Evolutionary conservation across 2,888 invertebrate species (phyloP).

Genomic region (Melinaea menophilus): DNA sequence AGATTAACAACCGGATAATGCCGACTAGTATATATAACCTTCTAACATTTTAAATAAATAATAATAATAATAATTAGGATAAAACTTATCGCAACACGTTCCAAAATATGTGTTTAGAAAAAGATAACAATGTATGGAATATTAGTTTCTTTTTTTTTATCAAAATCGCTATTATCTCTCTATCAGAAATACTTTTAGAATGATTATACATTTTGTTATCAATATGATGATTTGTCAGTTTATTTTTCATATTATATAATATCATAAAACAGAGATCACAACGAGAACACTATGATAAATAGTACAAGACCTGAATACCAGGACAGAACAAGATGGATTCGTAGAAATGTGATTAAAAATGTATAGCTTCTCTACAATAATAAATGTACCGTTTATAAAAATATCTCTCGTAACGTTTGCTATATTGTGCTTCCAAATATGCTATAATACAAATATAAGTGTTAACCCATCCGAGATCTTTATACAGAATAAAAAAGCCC

Average conservation of each 20-base stretch:
- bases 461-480: constrained; percentile 11
- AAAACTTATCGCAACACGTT: background rate
- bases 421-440: constrained; percentile 13
- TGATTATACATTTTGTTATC: too few species aligned
- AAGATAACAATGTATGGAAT: too few species aligned
- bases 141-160: too few species aligned
- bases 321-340: background rate
- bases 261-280: too few species aligned
- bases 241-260: too few species aligned
- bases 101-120: background rate
- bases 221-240: too few species aligned
- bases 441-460: constrained; percentile 19
- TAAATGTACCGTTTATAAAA: constrained; percentile 7
- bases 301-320: background rate
- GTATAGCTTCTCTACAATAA: background rate
- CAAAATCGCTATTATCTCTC: too few species aligned
- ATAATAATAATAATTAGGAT: background rate
- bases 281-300: too few species aligned
- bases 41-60: background rate
- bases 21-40: background rate
- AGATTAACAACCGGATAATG: constrained; percentile 29
- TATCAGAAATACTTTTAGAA: too few species aligned
- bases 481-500: constrained; percentile 2
- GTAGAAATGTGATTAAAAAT: background rate
- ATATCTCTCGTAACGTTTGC: constrained; percentile 3